Evolutionary conservation across 1,140 invertebrate species (phyloP), one percentile per base, ranked within the genome.

Genomic region (Drosophila arawakana): DNA sequence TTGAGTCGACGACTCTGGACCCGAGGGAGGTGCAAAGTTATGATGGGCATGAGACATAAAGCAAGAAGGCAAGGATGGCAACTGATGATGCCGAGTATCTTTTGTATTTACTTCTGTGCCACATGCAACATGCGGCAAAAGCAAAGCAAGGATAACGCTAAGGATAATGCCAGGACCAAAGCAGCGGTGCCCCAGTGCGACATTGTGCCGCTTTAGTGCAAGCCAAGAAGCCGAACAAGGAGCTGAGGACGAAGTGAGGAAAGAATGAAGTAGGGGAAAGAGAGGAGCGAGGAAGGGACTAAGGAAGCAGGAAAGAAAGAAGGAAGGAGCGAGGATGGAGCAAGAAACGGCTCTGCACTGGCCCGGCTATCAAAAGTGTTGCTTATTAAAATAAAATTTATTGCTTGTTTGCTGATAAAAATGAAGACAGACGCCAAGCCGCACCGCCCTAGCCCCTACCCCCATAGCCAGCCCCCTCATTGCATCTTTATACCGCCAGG

Each of bases 351-450:
- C 59, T 41, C 39, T 35, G 34, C 8, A 13, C 55, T 52, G 41
- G 8, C 15, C 39, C 57, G 61, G 80, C 76, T 88, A 88, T 88
- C 83, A 86, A 83, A 86, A 86, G 79, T 86, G 83, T 88, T 88
- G 83, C 76, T 82, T 88, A 86, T 86, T 88, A 88, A 86, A 86
- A 86, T 86, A 74, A 88, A 86, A 86, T 86, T 88, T 86, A 88
- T 88, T 88, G 80, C 83, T 86, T 86, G 83, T 86, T 88, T 80
- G 69, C 80, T 77, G 83, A 88, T 88, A 86, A 88, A 86, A 88
- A 86, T 80, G 83, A 88, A 85, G 71, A 76, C 82, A 76, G 78
- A 71, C 52, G 61, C 73, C 25, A 55, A 62, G 39, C 10, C 25
- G 43, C 30, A 35, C 13, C 43, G 18, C 11, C 25, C 11, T 15